Evolutionary conservation across 2,888 invertebrate genomes (phyloP).

Genomic region (Flexamia atlantica): DNA sequence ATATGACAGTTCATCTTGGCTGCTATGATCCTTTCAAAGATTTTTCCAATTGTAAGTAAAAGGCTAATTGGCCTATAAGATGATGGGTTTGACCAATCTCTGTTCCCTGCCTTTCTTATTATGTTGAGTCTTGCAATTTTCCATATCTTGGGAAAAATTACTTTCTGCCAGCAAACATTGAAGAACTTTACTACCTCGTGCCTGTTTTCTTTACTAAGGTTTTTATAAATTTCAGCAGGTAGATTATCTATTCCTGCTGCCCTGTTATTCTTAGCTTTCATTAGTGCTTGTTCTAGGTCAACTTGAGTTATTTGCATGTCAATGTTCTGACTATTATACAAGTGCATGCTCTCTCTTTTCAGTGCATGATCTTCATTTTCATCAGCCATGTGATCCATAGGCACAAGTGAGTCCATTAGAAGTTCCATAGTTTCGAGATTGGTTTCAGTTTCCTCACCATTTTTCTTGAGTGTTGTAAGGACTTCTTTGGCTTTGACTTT

Average conservation of each 20-base stretch:
- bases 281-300: not conserved
- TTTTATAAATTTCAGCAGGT: not conserved
- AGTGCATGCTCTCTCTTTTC: too few species aligned
- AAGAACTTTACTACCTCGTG: not conserved
- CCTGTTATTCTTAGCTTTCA: not conserved
- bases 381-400: too few species aligned
- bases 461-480: too few species aligned
- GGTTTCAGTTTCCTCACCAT: too few species aligned
- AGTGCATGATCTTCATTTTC: too few species aligned
- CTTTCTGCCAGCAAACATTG: not conserved
- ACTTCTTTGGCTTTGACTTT: too few species aligned
- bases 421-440: too few species aligned
- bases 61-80: conserved; percentile 61
- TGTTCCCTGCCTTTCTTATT: conserved; percentile 15
- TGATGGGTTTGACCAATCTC: not conserved
- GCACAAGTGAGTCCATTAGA: too few species aligned
- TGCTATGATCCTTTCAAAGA: conserved; percentile 49
- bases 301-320: not conserved
- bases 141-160: conserved; percentile 22
- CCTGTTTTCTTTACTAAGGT: not conserved
- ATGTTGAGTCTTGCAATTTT: conserved; percentile 12
- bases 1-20: not conserved
- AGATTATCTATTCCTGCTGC: not conserved
- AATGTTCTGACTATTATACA: too few species aligned
- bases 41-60: conserved; percentile 6